Evolutionary conservation across 2,888 invertebrate species (phyloP).

Genomic region (Raillietiella orientalis): DNA sequence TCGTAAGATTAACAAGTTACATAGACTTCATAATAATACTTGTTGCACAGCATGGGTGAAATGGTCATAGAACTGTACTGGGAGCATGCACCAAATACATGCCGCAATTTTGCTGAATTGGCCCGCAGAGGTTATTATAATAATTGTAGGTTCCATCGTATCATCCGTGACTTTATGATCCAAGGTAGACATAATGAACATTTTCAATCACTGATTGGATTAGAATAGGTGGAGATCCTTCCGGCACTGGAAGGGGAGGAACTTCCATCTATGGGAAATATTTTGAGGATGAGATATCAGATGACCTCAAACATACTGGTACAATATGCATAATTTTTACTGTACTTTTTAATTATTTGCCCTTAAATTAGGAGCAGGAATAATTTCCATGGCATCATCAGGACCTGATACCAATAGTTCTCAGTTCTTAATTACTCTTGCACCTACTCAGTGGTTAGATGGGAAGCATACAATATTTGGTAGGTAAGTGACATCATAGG

Average conservation of each 20-base stretch:
- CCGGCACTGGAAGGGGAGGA: slow-evolving; percentile 83
- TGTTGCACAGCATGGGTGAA: slow-evolving; percentile 49
- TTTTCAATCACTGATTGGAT: slow-evolving; percentile 2
- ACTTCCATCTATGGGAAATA: slow-evolving; percentile 79
- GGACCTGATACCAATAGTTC: slow-evolving; percentile 90
- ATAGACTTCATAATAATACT: slow-evolving; percentile 3
- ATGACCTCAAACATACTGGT: slow-evolving; percentile 82
- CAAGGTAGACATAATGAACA: slow-evolving; percentile 13
- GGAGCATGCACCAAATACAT: slow-evolving; percentile 93
- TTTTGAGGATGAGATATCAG: slow-evolving; percentile 82
- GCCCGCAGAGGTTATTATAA: slow-evolving; percentile 78
- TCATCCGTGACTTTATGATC: slow-evolving; percentile 35
- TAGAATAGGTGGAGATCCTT: slow-evolving; percentile 49
- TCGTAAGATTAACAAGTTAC: slow-evolving; percentile 23
- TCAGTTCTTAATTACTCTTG: slow-evolving; percentile 90
- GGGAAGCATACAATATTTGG: slow-evolving; percentile 93
- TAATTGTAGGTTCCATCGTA: slow-evolving; percentile 76
- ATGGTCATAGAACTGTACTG: slow-evolving; percentile 79
- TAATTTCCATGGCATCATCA: slow-evolving; percentile 91
- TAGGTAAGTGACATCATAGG: slow-evolving; percentile 9
- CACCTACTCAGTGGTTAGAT: slow-evolving; percentile 90
- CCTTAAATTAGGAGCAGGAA: slow-evolving; percentile 25
- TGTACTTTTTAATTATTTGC: not conserved
- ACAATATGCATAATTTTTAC: slow-evolving; percentile 5
- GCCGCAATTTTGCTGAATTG: slow-evolving; percentile 86